A percentile compares a stretch with the other conserved stretches of the same genome.
Conservation (phyloP, 2,888 invertebrate species). For the Philaethria dido region DNA sequence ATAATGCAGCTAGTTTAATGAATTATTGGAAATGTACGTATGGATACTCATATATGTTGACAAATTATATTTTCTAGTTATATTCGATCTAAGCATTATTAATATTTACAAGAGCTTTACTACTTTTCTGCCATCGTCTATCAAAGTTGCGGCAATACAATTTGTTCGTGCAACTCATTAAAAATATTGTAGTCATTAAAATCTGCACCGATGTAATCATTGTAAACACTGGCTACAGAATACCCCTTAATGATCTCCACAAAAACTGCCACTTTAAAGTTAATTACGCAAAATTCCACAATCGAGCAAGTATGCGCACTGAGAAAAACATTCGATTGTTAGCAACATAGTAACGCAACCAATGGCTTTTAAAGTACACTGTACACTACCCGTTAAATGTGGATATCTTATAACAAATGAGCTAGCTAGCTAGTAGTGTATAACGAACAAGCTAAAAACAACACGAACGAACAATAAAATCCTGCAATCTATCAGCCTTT, state of each 20-base stretch:
- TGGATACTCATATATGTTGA: no score
- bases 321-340: slow-evolving; percentile 55
- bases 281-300: slow-evolving; percentile 80
- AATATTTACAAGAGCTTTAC: slow-evolving; percentile 6
- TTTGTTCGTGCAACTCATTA: slow-evolving; percentile 56
- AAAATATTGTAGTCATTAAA: slow-evolving; percentile 59
- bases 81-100: not conserved
- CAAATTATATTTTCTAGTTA: not conserved
- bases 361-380: slow-evolving; percentile 24
- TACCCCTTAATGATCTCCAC: slow-evolving; percentile 64
- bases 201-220: slow-evolving; percentile 52
- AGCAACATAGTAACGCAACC: slow-evolving; percentile 57
- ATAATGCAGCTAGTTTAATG: no score
- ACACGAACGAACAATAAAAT: slow-evolving; percentile 28
- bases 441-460: slow-evolving; percentile 12
- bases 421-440: not conserved
- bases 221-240: slow-evolving; percentile 52
- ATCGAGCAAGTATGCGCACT: slow-evolving; percentile 56
- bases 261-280: slow-evolving; percentile 74
- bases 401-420: slow-evolving; percentile 25
- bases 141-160: slow-evolving; percentile 7
- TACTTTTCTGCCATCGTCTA: slow-evolving; percentile 10
- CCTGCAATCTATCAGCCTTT: slow-evolving; percentile 37
- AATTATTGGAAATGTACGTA: no score
- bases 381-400: slow-evolving; percentile 25